phyloP scores from a whole-genome alignment of 1,140 invertebrate species.

The Zelostemma sp. region DNA sequence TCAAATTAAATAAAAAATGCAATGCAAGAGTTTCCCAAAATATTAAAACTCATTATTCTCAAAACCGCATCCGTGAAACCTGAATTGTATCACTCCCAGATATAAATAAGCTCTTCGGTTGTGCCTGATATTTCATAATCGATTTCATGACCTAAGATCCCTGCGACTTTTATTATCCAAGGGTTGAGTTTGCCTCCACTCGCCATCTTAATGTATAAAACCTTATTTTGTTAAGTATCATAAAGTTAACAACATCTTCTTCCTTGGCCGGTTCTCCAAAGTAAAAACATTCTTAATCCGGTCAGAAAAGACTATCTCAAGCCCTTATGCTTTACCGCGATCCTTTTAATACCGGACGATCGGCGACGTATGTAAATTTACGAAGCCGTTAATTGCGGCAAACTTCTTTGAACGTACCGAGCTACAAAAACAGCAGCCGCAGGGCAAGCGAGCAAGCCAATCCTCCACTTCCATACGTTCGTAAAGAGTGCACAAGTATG shows the following conservation, averaged over 20 bases:
- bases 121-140: not conserved
- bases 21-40: too few species aligned
- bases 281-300: conserved; percentile 26
- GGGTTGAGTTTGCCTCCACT: not conserved
- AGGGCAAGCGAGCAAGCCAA: conserved; percentile 29
- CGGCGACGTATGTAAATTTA: conserved; percentile 63
- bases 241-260: conserved; percentile 33
- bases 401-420: conserved; percentile 55
- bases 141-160: not conserved
- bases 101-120: not conserved
- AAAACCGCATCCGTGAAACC: too few species aligned
- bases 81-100: too few species aligned
- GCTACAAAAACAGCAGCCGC: conserved; percentile 49
- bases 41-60: too few species aligned
- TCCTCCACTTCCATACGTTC: conserved; percentile 10
- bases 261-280: conserved; percentile 22
- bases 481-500: conserved; percentile 8
- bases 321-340: conserved; percentile 19
- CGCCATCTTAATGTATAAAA: conserved; percentile 1
- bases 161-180: not conserved
- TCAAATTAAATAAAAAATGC: too few species aligned
- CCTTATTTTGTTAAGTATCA: conserved; percentile 10
- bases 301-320: conserved; percentile 3
- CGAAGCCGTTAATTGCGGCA: conserved; percentile 61
- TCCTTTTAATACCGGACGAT: conserved; percentile 59